These are phyloP conservation scores for Caracal caracal DNA, from an alignment of 2,113 vertebrate species.

Conservation along the genomic window DNA sequence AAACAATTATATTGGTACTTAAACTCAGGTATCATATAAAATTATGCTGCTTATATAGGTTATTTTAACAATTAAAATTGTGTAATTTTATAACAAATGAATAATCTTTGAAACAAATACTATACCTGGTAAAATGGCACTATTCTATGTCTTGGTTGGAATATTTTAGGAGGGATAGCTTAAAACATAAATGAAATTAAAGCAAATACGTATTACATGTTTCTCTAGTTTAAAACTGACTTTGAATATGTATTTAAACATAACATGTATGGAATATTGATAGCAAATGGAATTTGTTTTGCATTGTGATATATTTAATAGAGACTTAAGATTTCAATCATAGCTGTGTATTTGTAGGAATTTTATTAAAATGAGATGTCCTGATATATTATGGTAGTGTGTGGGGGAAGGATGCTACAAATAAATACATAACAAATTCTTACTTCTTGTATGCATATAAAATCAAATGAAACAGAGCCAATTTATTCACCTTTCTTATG, in stretches of 20 bases:
- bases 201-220: neutral
- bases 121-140: neutral
- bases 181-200: neutral
- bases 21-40: neutral
- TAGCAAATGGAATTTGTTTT: neutral
- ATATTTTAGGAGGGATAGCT: neutral
- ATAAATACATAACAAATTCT: neutral
- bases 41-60: neutral
- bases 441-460: neutral
- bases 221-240: neutral
- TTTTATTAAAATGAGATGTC: neutral
- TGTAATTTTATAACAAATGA: neutral
- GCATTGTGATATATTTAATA: neutral
- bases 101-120: neutral
- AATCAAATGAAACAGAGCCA: neutral
- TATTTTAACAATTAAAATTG: neutral
- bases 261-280: neutral
- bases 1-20: neutral
- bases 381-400: neutral
- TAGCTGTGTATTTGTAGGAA: neutral
- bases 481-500: neutral
- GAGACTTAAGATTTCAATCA: neutral
- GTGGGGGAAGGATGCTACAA: neutral
- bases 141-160: neutral
- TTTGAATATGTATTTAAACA: neutral